Evolutionary conservation across 2,888 invertebrate species (phyloP), one percentile per base, ranked within the genome.

Genomic region (Nezara viridula): DNA sequence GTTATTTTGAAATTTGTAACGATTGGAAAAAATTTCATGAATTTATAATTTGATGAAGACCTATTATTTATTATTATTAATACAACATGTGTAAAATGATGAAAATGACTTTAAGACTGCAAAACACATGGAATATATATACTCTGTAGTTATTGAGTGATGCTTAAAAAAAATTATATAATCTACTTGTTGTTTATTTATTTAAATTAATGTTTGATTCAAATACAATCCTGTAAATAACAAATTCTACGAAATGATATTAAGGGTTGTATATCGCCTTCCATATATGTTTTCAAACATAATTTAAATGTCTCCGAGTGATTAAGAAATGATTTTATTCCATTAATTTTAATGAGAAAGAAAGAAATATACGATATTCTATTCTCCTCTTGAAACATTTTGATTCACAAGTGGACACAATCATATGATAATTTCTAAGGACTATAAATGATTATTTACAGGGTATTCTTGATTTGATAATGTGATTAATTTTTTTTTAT

Each of bases 31-130:
- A 47, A 40, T 44, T 81, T 81, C 44, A 81, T 81, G n/a, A 44
- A 81, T 81, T 37, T 81, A n/a, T 44, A n/a, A 44, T 81, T 73
- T 44, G 14, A 44, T 44, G 44, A n/a, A 44, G n/a, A 44, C 24
- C 24, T 47, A 37, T 44, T 81, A 44, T n/a, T 81, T 81, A 81
- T 81, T 77, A 77, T 81, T 44, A 81, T n/a, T 40, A 77, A 32
- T 81, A 44, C 5, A 24, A 40, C 24, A 44, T 77, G 40, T 81
- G 16, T 81, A 44, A 81, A 19, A 44, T 44, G 44, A 81, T 81
- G 4, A 44, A 81, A 81, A 81, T 81, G 44, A 81, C 81, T 44
- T 40, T 81, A 81, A 81, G 81, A 81, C 81, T 81, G 81, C n/a
- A n/a, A 44, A n/a, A 81, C 9, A 47, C 19, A 16, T 81, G 44